Conservation (phyloP, 2,113 vertebrate species). For the Lepus americanus region DNA sequence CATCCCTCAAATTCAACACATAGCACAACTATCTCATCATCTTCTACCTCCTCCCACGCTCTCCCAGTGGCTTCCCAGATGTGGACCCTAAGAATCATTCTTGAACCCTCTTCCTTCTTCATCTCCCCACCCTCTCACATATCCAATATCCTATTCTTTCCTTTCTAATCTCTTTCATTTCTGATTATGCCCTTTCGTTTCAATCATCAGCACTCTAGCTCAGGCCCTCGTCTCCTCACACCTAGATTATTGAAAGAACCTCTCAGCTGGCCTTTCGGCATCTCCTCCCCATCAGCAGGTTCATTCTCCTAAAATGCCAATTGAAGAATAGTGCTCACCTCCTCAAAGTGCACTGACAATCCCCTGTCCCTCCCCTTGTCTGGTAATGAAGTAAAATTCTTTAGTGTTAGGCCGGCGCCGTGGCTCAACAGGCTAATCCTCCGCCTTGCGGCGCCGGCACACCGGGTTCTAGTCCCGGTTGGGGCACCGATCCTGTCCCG, state of each 20-base stretch:
- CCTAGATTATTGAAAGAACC: not conserved
- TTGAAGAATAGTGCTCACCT: not conserved
- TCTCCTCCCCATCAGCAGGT: not conserved
- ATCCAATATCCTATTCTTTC: not conserved
- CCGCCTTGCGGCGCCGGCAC: too few species aligned
- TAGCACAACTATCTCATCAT: not conserved
- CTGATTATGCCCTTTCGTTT: not conserved
- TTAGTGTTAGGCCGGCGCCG: too few species aligned
- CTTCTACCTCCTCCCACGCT: not conserved
- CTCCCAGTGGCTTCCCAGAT: not conserved
- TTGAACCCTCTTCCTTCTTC: not conserved
- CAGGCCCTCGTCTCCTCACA: not conserved
- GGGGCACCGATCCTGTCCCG: too few species aligned
- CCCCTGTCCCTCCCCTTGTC: not conserved
- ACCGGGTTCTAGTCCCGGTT: too few species aligned
- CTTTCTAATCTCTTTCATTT: constrained; percentile 1
- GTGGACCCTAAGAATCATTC: not conserved
- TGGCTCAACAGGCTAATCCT: too few species aligned
- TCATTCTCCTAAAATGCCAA: not conserved
- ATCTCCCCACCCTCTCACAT: not conserved
- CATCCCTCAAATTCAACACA: not conserved
- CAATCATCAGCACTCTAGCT: not conserved
- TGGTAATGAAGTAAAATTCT: constrained; percentile 3
- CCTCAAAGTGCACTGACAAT: not conserved
- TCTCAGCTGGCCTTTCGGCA: not conserved